Evolutionary conservation across 2,113 vertebrate species (phyloP).

Genomic region (Megaceryle maxima): DNA sequence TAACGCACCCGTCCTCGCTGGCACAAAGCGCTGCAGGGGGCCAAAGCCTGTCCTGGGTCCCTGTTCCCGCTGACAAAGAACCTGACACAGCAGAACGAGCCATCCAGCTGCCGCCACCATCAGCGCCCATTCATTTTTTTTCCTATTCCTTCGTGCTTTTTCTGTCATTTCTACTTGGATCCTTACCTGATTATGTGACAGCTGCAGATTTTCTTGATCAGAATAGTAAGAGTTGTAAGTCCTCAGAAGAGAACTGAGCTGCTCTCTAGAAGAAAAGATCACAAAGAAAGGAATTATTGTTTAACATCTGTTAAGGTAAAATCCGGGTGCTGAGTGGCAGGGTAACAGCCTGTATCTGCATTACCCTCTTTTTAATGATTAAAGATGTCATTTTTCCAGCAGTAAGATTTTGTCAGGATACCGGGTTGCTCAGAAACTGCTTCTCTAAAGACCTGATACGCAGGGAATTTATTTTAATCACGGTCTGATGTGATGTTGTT

Average conservation of each 20-base stretch:
- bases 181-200: slow-evolving; percentile 73
- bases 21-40: not conserved
- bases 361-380: not conserved
- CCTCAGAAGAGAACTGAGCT: slow-evolving; percentile 75
- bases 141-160: not conserved
- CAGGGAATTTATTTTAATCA: not conserved
- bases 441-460: not conserved
- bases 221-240: slow-evolving; percentile 78
- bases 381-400: not conserved
- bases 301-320: not conserved
- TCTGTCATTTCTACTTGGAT: not conserved
- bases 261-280: slow-evolving; percentile 53
- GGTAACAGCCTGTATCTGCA: not conserved
- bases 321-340: not conserved
- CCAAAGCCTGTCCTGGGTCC: accelerated
- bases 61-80: too few species aligned
- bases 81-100: too few species aligned
- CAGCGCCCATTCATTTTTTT: not conserved
- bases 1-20: accelerated
- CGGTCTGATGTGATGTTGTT: not conserved
- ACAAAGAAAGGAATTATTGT: not conserved
- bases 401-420: not conserved
- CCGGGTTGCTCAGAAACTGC: not conserved
- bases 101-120: too few species aligned
- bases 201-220: slow-evolving; percentile 77